Percentiles rank a stretch among this genome's conserved stretches.
These are phyloP conservation scores for Pterophyllum scalare DNA, from an alignment of 2,113 vertebrate genomes.

Conservation along the genomic window DNA sequence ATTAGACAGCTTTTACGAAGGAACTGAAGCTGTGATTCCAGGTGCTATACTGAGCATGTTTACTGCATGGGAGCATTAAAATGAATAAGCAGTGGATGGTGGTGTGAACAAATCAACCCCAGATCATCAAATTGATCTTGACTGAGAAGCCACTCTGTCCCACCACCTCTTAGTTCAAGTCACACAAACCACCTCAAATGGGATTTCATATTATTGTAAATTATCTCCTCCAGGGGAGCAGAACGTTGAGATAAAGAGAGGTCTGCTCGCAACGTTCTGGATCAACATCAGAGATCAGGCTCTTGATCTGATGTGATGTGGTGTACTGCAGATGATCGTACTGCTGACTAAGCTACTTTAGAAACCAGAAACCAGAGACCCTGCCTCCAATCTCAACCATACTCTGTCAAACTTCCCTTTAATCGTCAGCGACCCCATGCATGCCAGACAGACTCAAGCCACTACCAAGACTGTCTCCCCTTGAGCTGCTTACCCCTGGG, in stretches of 20 bases:
- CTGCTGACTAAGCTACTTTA: conserved; percentile 70
- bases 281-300: conserved; percentile 55
- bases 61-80: not conserved
- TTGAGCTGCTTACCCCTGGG: conserved; percentile 28
- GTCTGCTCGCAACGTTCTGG: conserved; percentile 56
- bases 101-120: conserved; percentile 19
- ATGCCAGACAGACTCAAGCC: conserved; percentile 39
- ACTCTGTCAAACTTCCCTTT: conserved; percentile 51
- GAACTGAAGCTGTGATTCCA: not conserved
- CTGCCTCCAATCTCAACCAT: conserved; percentile 37
- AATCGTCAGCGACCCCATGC: conserved; percentile 52
- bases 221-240: conserved; percentile 49
- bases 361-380: conserved; percentile 74
- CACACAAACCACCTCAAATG: conserved; percentile 58
- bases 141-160: conserved; percentile 5
- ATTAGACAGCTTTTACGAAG: not conserved
- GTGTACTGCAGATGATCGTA: conserved; percentile 53
- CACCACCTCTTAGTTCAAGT: conserved; percentile 4
- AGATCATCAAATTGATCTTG: conserved; percentile 25
- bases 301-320: conserved; percentile 61
- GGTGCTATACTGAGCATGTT: not conserved
- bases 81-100: conserved; percentile 5
- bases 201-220: conserved; percentile 44
- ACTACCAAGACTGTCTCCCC: conserved; percentile 4
- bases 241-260: conserved; percentile 61